Evolutionary conservation across 1,140 invertebrate species (phyloP).

Genomic region (Megalopta genalis): DNA sequence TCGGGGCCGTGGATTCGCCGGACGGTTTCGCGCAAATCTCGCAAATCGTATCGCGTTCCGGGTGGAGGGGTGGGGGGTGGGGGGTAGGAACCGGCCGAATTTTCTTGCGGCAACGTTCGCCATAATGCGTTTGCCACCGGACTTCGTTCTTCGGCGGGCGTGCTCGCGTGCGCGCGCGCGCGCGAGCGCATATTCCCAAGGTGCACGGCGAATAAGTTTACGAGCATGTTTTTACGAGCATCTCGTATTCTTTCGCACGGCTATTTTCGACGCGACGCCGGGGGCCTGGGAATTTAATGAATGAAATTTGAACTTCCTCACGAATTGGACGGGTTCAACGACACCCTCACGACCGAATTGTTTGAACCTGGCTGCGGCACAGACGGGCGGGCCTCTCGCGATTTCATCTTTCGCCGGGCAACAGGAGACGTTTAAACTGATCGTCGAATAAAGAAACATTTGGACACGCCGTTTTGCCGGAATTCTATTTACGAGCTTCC

Average conservation of each 20-base stretch:
- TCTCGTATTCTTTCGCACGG: slow-evolving; percentile 45
- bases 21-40: neutral
- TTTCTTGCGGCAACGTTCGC: neutral
- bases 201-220: slow-evolving; percentile 25
- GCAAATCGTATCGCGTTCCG: too few relatives aligned
- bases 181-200: slow-evolving; percentile 26
- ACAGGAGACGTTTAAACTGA: neutral
- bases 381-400: neutral
- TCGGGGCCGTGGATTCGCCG: too few relatives aligned
- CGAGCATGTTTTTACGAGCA: slow-evolving; percentile 49
- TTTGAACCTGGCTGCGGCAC: neutral
- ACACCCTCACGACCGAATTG: slow-evolving; percentile 10
- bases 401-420: neutral
- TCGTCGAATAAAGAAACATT: neutral
- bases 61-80: too few relatives aligned
- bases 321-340: slow-evolving; percentile 35
- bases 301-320: slow-evolving; percentile 50
- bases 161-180: too few relatives aligned
- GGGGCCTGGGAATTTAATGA: slow-evolving; percentile 46
- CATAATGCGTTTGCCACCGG: neutral
- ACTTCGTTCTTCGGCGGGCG: slow-evolving; percentile 9
- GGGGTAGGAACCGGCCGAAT: too few relatives aligned
- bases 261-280: slow-evolving; percentile 45
- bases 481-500: too few relatives aligned
- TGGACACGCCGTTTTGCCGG: too few relatives aligned